Base-by-base conservation (phyloP, 2,113 vertebrate species). In the Engystomops pustulosus region DNA sequence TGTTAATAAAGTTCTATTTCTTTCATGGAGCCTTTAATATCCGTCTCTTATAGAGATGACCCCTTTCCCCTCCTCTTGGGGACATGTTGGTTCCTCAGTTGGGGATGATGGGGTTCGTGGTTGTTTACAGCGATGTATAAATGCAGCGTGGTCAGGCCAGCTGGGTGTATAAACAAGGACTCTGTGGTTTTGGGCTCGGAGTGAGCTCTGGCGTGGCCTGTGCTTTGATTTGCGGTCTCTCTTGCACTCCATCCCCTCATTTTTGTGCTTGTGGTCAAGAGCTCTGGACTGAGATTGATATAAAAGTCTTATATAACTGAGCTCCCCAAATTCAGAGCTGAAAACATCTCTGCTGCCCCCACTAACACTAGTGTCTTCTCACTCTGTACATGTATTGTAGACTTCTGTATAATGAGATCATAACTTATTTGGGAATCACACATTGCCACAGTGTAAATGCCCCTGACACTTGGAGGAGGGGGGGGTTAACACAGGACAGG, bases 181-280 rank as follows among this genome's bases (percentile, higher is more conserved):
- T 7, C 1, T 20, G 11, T 14, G 69, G 20, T n/a, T 53, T 65
- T 8, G 8, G 65, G 36, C 69, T 12, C 1, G 14, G 25, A 25
- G 1, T 17, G 2, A 44, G 9, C 23, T 14, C 51, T 55, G n/a
- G 49, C 51, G 17, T 7, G 7, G n/a, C 3, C 53, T 23, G 5
- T 9, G 53, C 47, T 49, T 17, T 49, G 12, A 32, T 14, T 11
- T 32, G 80, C 5, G 51, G 51, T 58, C 36, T 45, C 18, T 51
- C 25, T 3, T 30, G 81, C 60, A 74, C 81, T 83, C 53, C 36
- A 1, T 74, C 47, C 53, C 81, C 81, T 65, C 38, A 27, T 11
- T 2, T 81, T n/a, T n/a, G n/a, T n/a, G n/a, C n/a, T n/a, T n/a
- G 80, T 44, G 80, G 47, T 38, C 3, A 8, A 10, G 20, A 70